These are phyloP conservation scores for Patiria miniata DNA, from an alignment of 35 echinoderm and acorn worm species.

Conservation along the genomic window DNA sequence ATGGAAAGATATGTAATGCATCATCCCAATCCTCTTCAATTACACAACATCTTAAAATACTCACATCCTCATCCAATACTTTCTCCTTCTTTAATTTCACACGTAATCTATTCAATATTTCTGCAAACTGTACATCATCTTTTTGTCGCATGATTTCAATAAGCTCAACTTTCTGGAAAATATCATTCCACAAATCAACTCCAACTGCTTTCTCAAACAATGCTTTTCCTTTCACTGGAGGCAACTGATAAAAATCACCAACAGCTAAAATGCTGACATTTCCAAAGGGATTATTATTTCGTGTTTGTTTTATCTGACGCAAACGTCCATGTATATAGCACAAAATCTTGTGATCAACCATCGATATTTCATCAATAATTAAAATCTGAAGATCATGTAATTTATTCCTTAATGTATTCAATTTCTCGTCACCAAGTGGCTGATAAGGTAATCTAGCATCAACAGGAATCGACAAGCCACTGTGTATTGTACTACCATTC, in stretches of 20 bases:
- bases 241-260: conserved; percentile 68
- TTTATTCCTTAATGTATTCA: conserved; percentile 26
- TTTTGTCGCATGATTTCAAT: conserved; percentile 85
- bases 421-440: conserved; percentile 45
- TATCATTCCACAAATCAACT: conserved; percentile 42
- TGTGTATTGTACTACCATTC: conserved; percentile 36
- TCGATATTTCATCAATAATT: conserved; percentile 56
- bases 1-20: conserved; percentile 64
- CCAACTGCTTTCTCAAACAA: conserved; percentile 24
- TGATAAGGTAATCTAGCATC: neutral
- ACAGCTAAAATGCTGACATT: conserved; percentile 61
- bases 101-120: conserved; percentile 65
- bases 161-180: conserved; percentile 49
- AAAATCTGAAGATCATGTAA: conserved; percentile 29
- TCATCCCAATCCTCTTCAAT: conserved; percentile 24
- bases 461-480: conserved; percentile 1
- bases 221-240: conserved; percentile 50
- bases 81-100: conserved; percentile 30
- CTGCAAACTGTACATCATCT: conserved; percentile 70
- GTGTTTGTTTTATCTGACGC: conserved; percentile 48
- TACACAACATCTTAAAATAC: conserved; percentile 27
- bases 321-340: conserved; percentile 56
- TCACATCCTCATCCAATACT: conserved; percentile 33
- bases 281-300: conserved; percentile 34
- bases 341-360: conserved; percentile 44